These are phyloP conservation scores for Lycodopsis pacificus DNA, from an alignment of 2,797 vertebrate species.

Conservation along the genomic window DNA sequence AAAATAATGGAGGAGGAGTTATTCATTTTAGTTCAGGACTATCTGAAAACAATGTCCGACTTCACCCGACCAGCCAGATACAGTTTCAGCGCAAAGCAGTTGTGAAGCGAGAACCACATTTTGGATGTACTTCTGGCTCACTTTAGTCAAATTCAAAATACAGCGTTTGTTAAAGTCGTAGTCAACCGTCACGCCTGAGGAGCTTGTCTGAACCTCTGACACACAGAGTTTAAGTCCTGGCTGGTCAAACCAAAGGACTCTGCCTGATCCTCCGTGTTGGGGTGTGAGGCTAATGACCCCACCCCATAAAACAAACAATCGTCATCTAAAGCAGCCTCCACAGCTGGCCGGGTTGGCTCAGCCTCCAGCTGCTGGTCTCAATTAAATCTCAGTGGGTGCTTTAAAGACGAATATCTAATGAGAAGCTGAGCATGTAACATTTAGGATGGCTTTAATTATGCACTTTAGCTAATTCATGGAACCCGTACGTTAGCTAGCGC, in stretches of 20 bases:
- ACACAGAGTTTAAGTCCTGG: too few relatives aligned
- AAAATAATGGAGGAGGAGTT: too few relatives aligned
- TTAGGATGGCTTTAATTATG: background rate
- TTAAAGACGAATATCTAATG: conserved; percentile 14
- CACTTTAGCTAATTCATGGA: conserved; percentile 6
- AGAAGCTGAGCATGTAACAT: conserved; percentile 15
- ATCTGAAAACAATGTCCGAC: too few relatives aligned
- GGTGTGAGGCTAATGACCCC: background rate
- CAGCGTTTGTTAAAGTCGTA: background rate
- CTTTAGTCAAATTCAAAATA: background rate
- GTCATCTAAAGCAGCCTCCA: background rate
- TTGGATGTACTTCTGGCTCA: background rate
- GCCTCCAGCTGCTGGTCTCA: conserved; percentile 20
- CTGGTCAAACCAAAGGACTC: background rate
- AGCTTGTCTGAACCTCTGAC: background rate
- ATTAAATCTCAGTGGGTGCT: conserved; percentile 2
- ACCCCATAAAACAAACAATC: background rate
- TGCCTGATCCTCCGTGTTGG: background rate
- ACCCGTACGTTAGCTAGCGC: background rate
- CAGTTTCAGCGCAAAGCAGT: too few relatives aligned
- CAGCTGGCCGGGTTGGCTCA: background rate
- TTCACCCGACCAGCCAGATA: too few relatives aligned
- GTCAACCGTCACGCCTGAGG: background rate
- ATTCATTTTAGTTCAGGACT: too few relatives aligned
- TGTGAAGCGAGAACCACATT: background rate